Percentiles rank a stretch among this genome's conserved stretches.
Evolutionary conservation across 1,140 invertebrate species (phyloP).

Genomic region (Leptonema lineaticorne): DNA sequence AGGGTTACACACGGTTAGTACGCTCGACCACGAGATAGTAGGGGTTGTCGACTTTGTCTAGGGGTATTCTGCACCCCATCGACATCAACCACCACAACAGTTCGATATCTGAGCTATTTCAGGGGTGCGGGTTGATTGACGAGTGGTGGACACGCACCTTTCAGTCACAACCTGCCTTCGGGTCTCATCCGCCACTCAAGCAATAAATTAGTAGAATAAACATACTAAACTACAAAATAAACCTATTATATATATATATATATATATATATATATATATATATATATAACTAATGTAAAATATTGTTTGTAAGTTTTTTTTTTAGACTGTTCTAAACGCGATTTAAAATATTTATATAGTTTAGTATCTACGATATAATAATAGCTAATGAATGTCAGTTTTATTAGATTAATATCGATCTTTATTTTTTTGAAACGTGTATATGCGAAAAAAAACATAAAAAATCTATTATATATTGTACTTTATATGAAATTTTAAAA

Average conservation of each 20-base stretch:
- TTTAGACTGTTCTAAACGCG: too few species aligned
- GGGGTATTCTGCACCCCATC: not conserved
- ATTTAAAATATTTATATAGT: not conserved
- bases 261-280: not conserved
- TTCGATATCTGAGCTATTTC: conserved; percentile 18
- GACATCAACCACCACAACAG: not conserved
- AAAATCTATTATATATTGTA: too few species aligned
- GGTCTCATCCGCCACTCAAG: conserved; percentile 5
- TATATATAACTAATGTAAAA: not conserved
- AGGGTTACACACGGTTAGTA: not conserved
- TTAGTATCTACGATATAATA: not conserved
- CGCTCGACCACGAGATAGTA: not conserved
- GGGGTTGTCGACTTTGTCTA: not conserved
- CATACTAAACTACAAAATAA: not conserved
- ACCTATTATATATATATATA: not conserved
- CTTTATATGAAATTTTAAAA: too few species aligned
- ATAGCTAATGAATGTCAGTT: too few species aligned
- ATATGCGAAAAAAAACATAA: too few species aligned
- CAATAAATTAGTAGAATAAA: conserved; percentile 12
- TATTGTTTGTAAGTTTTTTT: not conserved
- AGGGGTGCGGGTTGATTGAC: conserved; percentile 15
- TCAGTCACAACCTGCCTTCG: conserved; percentile 10
- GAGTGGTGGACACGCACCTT: conserved; percentile 14
- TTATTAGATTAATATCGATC: too few species aligned
- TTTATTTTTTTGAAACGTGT: too few species aligned